phyloP scores from a whole-genome alignment of 2,888 invertebrate species.

The Phengaris alcon region DNA sequence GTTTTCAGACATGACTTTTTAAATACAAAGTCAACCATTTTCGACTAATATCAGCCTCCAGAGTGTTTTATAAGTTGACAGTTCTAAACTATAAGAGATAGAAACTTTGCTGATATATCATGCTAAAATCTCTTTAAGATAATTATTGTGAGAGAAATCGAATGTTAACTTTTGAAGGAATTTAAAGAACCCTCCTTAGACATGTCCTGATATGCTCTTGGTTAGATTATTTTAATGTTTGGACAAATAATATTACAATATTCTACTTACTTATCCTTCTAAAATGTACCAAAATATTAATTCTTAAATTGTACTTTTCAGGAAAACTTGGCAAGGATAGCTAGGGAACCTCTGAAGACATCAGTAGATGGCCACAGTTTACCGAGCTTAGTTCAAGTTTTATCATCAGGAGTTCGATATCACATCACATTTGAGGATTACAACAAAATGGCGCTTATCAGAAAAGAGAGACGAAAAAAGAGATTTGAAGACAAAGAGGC shows the following conservation, averaged over 20 bases:
- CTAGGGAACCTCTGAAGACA: constrained; percentile 73
- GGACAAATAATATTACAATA: neutral
- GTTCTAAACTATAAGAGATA: no score
- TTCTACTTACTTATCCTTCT: neutral
- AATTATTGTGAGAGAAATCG: no score
- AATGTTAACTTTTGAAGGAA: no score
- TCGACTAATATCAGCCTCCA: no score
- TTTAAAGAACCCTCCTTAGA: no score
- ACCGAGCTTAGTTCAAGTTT: constrained; percentile 85
- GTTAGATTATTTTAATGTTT: no score
- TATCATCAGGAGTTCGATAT: constrained; percentile 88
- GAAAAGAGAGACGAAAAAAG: constrained; percentile 81
- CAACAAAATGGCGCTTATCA: constrained; percentile 87
- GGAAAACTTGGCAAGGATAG: constrained; percentile 66
- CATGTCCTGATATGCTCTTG: no score
- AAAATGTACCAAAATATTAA: neutral
- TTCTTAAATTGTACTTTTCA: constrained; percentile 41
- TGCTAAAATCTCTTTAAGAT: no score
- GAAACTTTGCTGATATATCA: no score
- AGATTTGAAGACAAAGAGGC: constrained; percentile 73
- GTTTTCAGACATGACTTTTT: no score
- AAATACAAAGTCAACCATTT: no score
- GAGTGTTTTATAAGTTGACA: no score
- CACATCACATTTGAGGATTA: constrained; percentile 89
- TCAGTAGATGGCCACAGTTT: constrained; percentile 80